Evolutionary conservation across 2,888 invertebrate genomes (phyloP), one percentile per base, ranked within the genome.

Genomic region (Hoplodrina blanda): DNA sequence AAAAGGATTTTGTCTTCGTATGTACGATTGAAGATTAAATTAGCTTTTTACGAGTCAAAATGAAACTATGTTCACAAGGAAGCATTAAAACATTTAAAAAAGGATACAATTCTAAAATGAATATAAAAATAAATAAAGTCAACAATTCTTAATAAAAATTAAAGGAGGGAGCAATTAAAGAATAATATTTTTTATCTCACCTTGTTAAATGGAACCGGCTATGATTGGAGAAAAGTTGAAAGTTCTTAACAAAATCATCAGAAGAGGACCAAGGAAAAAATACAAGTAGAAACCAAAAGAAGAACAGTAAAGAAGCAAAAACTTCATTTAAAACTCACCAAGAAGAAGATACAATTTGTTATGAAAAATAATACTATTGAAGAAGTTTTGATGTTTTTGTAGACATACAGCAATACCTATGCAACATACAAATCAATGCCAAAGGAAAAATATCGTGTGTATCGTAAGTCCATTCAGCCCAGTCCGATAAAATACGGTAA

Each of bases 391-490:
- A 52, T 65, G 67, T 59, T 69, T 70, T 37, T 60, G 60, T 64
- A 76, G n/a, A 69, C 54, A 62, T 60, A 77, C 69, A 69, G 25
- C 25, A 25, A 25, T 25, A 52, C 52, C 44, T 52, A 69, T 62
- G 57, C 69, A 80, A 72, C 41, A 61, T 73, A 73, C 76, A 82
- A 78, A 59, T 73, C 59, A 78, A 72, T 74, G 61, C 64, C 25
- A 70, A 81, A 69, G 80, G 83, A 79, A 73, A 64, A 76, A 70
- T 82, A 82, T 84, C 76, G 84, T 85, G 86, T 87, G 90, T 90
- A 90, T 92, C 92, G 91, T 91, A 88, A 91, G 94, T 93, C 93
- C 89, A 90, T 88, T 91, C 90, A 92, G 94, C 94, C 94, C 95
- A 94, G 94, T 93, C 95, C 94, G 86, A 88, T 87, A 82, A 82